phyloP scores from a whole-genome alignment of 1,140 invertebrate species.

The Adelges cooleyi region DNA sequence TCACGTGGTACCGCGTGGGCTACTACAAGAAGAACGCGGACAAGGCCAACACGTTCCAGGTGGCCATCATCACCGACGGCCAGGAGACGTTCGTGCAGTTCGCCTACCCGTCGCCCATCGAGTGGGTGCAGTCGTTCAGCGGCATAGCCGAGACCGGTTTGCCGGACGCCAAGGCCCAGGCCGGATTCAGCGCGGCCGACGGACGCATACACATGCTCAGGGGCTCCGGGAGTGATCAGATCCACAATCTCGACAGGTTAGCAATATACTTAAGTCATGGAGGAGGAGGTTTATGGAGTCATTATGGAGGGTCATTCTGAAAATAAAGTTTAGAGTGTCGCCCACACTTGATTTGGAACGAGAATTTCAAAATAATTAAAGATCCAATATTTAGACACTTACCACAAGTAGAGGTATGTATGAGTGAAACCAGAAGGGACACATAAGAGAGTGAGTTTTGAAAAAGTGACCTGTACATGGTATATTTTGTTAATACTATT shows the following conservation, averaged over 20 bases:
- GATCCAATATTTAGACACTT: too few species aligned
- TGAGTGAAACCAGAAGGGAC: too few species aligned
- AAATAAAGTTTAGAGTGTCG: too few species aligned
- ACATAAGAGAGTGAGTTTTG: too few species aligned
- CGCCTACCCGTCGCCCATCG: constrained; percentile 74
- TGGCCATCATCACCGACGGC: constrained; percentile 69
- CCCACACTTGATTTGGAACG: too few species aligned
- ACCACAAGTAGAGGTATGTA: too few species aligned
- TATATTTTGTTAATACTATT: too few species aligned
- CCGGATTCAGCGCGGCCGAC: constrained; percentile 75
- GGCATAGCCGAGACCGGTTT: constrained; percentile 47
- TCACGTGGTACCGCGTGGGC: constrained; percentile 63
- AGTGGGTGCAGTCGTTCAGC: constrained; percentile 73
- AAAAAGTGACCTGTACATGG: too few species aligned
- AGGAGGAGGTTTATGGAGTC: too few species aligned
- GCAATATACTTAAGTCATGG: too few species aligned
- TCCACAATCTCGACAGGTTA: constrained; percentile 60
- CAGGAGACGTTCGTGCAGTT: constrained; percentile 70
- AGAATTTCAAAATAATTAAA: too few species aligned
- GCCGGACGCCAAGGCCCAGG: constrained; percentile 80
- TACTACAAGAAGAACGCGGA: constrained; percentile 47
- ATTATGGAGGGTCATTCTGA: too few species aligned
- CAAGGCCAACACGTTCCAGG: constrained; percentile 68
- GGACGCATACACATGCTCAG: constrained; percentile 57
- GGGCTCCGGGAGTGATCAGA: constrained; percentile 78